phyloP scores from a whole-genome alignment of 2,113 vertebrate species.

The Tragelaphus scriptus region DNA sequence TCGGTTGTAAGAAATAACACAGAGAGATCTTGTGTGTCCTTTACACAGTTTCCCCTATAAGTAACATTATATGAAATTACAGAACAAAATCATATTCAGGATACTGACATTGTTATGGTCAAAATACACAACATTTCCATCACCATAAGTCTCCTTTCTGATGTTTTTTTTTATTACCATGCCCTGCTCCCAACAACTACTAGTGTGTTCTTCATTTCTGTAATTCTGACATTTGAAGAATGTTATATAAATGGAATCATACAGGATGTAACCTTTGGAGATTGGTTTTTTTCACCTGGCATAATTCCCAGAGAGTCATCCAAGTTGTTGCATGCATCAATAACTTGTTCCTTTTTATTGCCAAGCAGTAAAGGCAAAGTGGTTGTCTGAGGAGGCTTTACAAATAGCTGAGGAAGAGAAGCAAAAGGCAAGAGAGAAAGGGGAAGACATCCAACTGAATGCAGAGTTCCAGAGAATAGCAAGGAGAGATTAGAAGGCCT shows the following conservation, averaged over 20 bases:
- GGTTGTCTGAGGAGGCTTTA: neutral
- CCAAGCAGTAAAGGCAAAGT: neutral
- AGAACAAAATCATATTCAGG: neutral
- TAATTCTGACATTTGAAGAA: slow-evolving; percentile 22
- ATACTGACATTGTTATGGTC: neutral
- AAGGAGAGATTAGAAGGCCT: neutral
- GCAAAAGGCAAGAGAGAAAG: neutral
- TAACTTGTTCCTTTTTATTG: neutral
- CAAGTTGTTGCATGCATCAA: neutral
- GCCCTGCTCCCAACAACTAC: neutral
- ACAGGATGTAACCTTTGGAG: neutral
- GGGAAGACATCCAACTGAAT: neutral
- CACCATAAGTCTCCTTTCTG: neutral
- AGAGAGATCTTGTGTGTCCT: neutral
- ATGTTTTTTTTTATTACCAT: neutral
- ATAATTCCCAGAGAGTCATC: neutral
- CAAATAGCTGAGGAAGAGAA: neutral
- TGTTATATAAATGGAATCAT: neutral
- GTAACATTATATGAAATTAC: neutral
- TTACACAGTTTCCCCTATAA: neutral
- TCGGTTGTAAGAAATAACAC: neutral
- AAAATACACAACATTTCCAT: neutral
- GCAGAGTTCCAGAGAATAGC: neutral
- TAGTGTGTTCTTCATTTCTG: neutral
- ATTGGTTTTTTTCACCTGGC: neutral